Evolutionary conservation across 2,797 vertebrate species (phyloP), one percentile per base, ranked within the genome.

Genomic region (Erethizon dorsatum): DNA sequence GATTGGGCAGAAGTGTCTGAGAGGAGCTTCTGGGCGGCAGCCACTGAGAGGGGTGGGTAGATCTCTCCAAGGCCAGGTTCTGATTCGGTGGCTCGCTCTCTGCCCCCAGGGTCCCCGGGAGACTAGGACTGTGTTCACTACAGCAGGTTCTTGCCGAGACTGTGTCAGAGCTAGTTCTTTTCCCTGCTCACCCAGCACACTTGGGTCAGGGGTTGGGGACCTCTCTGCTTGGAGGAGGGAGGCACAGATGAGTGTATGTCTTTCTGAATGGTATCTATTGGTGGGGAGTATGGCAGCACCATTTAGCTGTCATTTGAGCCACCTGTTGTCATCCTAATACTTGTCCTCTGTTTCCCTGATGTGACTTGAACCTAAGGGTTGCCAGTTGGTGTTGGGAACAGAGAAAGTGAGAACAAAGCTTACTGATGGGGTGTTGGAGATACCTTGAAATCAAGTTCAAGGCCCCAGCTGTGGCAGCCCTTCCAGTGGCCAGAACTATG

Each of bases 391-490:
- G 31, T 69, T 63, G 96, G n/a, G 2, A 2, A 41, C 28, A 50
- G 28, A 79, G 56, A 59, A 45, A 5, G 0, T 22, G 20, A 2
- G 2, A 33, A 9, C 13, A 67, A 41, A 75, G n/a, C 45, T 75
- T 31, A 18, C 31, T 28, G 31, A 13, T 1, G 26, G 59, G 63
- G 31, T 56, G n/a, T n/a, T 15, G 59, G 75, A 88, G 56, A 54
- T 47, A 41, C 41, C 37, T 33, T 0, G 4, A 1, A 10, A 22
- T n/a, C 61, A 69, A 52, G 26, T 6, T 6, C 0, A 8, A 82
- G 47, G 65, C 18, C 33, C 22, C 12, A 47, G 2, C 31, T 2
- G 1, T 3, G 63, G 26, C 71, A 59, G 54, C 28, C 22, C 18
- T 71, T 37, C 33, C 31, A 24, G 22, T 13, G n/a, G 15, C 78